Percentiles rank a stretch among this genome's conserved stretches.
Conservation (phyloP, 2,797 vertebrate species). For the Spondyliosoma cantharus region DNA sequence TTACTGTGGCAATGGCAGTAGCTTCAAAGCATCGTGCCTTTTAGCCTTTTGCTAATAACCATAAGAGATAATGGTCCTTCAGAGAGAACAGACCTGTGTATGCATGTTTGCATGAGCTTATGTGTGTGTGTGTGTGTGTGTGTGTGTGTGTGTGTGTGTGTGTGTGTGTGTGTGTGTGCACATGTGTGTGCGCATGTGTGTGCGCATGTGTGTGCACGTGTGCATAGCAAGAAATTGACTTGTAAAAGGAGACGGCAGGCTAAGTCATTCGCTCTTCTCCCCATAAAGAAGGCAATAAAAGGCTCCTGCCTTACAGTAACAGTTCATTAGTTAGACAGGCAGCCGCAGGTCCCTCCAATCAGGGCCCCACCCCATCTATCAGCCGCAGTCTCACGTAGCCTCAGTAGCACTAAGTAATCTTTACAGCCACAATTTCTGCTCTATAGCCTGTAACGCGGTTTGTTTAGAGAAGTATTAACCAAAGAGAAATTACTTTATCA, state of each 20-base stretch:
- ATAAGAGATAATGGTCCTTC: not conserved
- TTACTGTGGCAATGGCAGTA: too few species aligned
- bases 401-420: constrained; percentile 35
- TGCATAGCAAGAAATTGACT: constrained; percentile 20
- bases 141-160: not conserved
- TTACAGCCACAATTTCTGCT: constrained; percentile 33
- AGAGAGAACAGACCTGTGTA: not conserved
- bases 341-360: constrained; percentile 52
- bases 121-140: not conserved
- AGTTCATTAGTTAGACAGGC: constrained; percentile 67
- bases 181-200: not conserved
- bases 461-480: constrained; percentile 41
- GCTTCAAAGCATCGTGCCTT: too few species aligned
- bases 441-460: constrained; percentile 36
- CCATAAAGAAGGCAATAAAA: constrained; percentile 66
- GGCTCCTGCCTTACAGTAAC: constrained; percentile 58
- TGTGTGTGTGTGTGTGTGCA: too few species aligned
- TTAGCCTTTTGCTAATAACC: not conserved
- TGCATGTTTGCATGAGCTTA: not conserved
- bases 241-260: constrained; percentile 27
- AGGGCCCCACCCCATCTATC: constrained; percentile 44
- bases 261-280: constrained; percentile 24
- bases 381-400: constrained; percentile 36
- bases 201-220: not conserved
- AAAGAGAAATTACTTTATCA: constrained; percentile 37